phyloP scores from a whole-genome alignment of 2,113 vertebrate species.

The Apus apus region DNA sequence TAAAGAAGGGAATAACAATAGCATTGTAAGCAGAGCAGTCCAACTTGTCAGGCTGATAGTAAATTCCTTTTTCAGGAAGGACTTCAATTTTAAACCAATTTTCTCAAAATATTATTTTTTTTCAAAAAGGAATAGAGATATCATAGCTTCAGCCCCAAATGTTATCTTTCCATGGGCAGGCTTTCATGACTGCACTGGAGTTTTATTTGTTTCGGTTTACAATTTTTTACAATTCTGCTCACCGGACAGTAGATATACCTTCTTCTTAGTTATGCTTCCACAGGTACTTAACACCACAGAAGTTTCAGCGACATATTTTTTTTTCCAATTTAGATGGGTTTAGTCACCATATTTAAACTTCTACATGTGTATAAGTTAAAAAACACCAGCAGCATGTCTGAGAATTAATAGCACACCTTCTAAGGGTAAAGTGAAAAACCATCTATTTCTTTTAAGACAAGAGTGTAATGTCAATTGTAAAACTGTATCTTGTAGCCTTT shows the following conservation, averaged over 20 bases:
- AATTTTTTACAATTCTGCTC: neutral
- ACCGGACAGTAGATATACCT: neutral
- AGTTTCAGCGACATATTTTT: neutral
- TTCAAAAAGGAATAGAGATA: neutral
- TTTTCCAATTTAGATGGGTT: neutral
- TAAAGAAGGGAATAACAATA: slow-evolving; percentile 25
- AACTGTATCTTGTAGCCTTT: neutral
- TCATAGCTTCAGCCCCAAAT: neutral
- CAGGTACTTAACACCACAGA: neutral
- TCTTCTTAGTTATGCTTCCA: neutral
- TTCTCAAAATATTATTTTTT: neutral
- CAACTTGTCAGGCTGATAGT: neutral
- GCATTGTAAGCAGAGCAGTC: neutral
- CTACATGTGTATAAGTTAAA: neutral
- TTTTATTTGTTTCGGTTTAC: neutral
- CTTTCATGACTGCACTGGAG: neutral
- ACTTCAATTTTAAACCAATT: neutral
- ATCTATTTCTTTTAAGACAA: neutral
- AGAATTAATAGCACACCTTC: neutral
- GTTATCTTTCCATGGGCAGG: neutral
- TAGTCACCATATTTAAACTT: neutral
- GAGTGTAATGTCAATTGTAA: neutral
- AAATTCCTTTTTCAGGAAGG: neutral
- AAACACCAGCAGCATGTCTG: neutral
- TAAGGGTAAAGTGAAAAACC: neutral